These are phyloP conservation scores for Myrmecobius fasciatus DNA, from an alignment of 2,113 vertebrate species.

Conservation along the genomic window DNA sequence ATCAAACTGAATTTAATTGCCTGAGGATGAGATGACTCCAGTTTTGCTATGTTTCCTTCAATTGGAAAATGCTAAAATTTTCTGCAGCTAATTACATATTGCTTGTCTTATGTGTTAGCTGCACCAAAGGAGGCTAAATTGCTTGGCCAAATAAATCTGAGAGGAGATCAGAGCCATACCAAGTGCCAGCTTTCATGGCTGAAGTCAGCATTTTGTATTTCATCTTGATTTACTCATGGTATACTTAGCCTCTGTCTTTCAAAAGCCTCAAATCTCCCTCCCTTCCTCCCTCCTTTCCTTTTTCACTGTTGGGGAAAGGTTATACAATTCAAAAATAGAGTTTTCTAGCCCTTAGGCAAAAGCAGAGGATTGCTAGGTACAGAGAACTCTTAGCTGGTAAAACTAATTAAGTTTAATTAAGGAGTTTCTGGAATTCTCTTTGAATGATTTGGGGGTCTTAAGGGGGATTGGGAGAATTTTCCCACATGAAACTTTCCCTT, in stretches of 20 bases:
- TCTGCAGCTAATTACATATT: neutral
- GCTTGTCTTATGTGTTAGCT: neutral
- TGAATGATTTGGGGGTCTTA: neutral
- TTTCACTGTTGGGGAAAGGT: neutral
- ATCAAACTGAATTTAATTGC: neutral
- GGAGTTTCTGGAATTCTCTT: neutral
- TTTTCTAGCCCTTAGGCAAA: neutral
- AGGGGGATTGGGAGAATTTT: neutral
- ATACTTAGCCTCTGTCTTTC: neutral
- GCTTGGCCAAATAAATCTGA: neutral
- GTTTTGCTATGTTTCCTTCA: neutral
- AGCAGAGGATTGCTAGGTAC: neutral
- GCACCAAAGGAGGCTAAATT: neutral
- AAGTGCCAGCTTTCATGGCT: neutral
- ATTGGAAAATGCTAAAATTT: neutral
- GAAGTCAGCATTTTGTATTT: neutral
- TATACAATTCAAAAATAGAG: neutral
- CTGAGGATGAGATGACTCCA: neutral
- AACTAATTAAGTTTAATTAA: conserved; percentile 17
- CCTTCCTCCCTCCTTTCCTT: neutral
- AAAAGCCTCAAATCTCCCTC: neutral
- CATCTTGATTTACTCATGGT: neutral
- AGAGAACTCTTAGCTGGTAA: neutral
- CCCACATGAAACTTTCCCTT: neutral
- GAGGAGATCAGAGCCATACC: neutral